Conservation (phyloP, 2,888 invertebrate genomes). For the Phrixothrix hirtus region DNA sequence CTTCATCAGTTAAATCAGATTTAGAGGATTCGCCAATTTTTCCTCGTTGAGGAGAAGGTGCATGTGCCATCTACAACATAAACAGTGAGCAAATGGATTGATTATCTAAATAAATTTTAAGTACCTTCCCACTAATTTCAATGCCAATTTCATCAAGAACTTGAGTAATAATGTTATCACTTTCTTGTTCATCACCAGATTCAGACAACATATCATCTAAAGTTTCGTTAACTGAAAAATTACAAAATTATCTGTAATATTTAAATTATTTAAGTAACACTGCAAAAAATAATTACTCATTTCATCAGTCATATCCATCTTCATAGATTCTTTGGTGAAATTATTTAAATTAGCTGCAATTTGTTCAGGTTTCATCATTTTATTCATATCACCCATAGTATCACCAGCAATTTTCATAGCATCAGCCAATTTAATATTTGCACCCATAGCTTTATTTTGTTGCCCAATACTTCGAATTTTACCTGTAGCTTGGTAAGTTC, state of each 20-base stretch:
- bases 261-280: neutral
- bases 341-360: conserved; percentile 81
- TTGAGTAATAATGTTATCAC: conserved; percentile 83
- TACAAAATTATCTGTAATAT: no score
- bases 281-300: conserved; percentile 69
- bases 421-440: conserved; percentile 82
- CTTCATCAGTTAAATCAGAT: conserved; percentile 61
- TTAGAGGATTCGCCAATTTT: conserved; percentile 62
- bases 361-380: conserved; percentile 82
- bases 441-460: conserved; percentile 88
- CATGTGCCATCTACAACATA: conserved; percentile 63
- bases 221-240: conserved; percentile 83
- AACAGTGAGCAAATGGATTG: neutral
- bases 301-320: conserved; percentile 95
- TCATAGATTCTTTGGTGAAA: conserved; percentile 81
- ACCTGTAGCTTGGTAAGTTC: conserved; percentile 80
- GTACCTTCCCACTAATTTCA: conserved; percentile 86
- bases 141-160: conserved; percentile 97
- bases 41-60: conserved; percentile 65
- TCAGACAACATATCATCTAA: conserved; percentile 87
- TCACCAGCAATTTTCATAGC: conserved; percentile 89
- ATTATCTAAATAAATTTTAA: conserved; percentile 5
- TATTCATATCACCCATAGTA: conserved; percentile 88
- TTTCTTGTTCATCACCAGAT: conserved; percentile 89
- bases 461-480: conserved; percentile 78